A percentile compares a stretch with the other conserved stretches of the same genome.
These are phyloP conservation scores for Eospalax fontanierii DNA, from an alignment of 2,797 vertebrate genomes.

Conservation along the genomic window DNA sequence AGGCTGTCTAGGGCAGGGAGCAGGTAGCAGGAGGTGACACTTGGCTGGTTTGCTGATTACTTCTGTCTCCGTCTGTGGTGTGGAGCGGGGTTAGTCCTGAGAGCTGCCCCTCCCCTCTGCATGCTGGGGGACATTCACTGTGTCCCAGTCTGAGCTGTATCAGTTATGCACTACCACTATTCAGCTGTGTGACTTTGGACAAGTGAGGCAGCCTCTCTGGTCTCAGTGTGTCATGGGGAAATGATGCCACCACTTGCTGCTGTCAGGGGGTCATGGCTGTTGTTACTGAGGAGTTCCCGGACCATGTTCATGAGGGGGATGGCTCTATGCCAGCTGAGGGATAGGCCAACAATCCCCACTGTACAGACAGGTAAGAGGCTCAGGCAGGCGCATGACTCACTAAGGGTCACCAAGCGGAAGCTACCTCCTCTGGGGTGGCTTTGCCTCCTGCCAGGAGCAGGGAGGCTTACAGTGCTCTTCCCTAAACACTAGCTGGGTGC, in stretches of 20 bases:
- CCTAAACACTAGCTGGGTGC: neutral
- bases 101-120: no score
- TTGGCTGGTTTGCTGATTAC: neutral
- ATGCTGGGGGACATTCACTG: neutral
- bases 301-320: neutral
- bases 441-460: no score
- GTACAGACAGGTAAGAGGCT: neutral
- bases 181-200: neutral
- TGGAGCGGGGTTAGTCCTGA: neutral
- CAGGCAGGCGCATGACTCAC: neutral
- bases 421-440: no score
- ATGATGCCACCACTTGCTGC: neutral
- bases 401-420: neutral
- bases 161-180: no score
- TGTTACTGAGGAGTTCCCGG: no score
- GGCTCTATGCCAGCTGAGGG: no score
- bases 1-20: neutral
- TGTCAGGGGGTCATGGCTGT: neutral
- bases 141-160: neutral
- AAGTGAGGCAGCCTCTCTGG: neutral
- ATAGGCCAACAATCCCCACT: neutral
- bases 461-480: neutral
- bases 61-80: accelerated
- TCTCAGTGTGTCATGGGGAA: neutral
- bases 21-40: neutral